Base-by-base conservation (phyloP, 1,140 invertebrate genomes). In the Temnothorax curvispinosus region DNA sequence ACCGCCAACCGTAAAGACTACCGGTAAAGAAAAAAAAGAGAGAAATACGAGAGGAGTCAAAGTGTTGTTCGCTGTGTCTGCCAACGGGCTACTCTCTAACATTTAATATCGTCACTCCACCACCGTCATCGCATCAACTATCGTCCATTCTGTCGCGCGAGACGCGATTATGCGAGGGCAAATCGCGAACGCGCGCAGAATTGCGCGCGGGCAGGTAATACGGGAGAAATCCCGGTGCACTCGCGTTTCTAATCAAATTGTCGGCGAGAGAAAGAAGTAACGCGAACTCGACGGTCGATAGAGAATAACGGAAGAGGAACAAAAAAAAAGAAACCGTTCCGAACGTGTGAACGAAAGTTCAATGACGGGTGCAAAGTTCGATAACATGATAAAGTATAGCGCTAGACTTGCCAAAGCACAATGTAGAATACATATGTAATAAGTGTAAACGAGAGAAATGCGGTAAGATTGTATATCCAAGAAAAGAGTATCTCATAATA, bases 1-100 rank as follows among this genome's bases (percentile, higher is more conserved):
- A 98, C 96, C 97, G 97, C 98, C 98, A 98, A 97, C 97, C 97
- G 96, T 98, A 98, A 97, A 98, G 97, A 98, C 97, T 98, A 97
- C 96, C 96, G 96, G 95, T 95, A 92, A 93, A 91, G 84, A 91
- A 91, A 94, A 92, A 92, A 94, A 91, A 93, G 86, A 94, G 92
- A 94, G 88, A 91, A 91, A 91, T 89, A 85, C 88, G 86, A 91
- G 90, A 91, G 86, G 56, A 38, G 74, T 88, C 87, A 62, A 65
- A 88, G 60, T 87, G 86, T 41, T 54, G 44, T 89, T 27, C 67
- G 69, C 56, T 74, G 41, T 84, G 80, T 67, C 60, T 75, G 69
- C 67, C 85, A 85, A 72, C 85, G 88, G 58, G 88, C 88, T 89
- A 89, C 21, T 54, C 86, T 82, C 50, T 87, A 72, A 87, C 62